Evolutionary conservation across 2,113 vertebrate genomes (phyloP).

Genomic region (Cardinalis cardinalis): DNA sequence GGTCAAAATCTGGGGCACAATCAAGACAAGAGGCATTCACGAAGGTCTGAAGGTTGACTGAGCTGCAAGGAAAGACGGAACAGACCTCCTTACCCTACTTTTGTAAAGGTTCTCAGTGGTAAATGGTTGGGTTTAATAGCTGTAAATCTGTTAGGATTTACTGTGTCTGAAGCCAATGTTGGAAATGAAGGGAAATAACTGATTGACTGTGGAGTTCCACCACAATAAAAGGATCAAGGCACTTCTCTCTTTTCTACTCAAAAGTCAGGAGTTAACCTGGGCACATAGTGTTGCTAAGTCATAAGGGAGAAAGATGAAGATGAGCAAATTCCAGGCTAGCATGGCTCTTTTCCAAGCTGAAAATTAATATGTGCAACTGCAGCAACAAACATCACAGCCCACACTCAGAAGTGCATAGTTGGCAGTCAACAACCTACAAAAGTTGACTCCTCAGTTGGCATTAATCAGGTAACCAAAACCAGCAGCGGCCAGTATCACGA

Average conservation of each 20-base stretch:
- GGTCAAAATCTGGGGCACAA: not conserved
- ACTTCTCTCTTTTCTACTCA: not conserved
- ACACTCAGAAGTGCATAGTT: constrained; percentile 31
- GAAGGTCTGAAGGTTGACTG: not conserved
- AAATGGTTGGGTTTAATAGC: not conserved
- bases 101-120: not conserved
- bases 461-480: constrained; percentile 48
- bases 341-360: constrained; percentile 31
- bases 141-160: not conserved
- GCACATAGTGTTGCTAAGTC: not conserved
- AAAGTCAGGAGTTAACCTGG: not conserved
- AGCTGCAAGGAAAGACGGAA: not conserved
- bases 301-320: not conserved
- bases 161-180: not conserved
- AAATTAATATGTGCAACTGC: constrained; percentile 31
- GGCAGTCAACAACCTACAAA: constrained; percentile 33
- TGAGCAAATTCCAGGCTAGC: not conserved
- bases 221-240: not conserved
- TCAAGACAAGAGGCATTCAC: not conserved
- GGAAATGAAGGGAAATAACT: not conserved
- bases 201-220: not conserved
- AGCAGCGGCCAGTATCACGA: not conserved
- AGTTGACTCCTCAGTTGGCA: constrained; percentile 41
- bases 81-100: not conserved
- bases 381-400: constrained; percentile 41